These are phyloP conservation scores for Callipepla squamata DNA, from an alignment of 2,113 vertebrate genomes.

Conservation along the genomic window DNA sequence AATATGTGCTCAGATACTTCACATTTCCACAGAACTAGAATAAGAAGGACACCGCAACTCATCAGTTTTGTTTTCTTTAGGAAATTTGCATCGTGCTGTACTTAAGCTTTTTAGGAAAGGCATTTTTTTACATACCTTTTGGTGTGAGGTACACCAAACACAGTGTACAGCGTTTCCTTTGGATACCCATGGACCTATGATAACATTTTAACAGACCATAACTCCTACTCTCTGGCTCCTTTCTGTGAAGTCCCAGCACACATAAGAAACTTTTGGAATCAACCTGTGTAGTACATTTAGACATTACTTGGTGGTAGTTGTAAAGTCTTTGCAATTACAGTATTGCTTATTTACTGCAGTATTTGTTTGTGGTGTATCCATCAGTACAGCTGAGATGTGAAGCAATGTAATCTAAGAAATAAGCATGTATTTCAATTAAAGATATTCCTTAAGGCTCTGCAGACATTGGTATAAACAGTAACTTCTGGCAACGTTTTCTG, in stretches of 20 bases:
- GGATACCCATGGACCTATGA: neutral
- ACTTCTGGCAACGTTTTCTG: neutral
- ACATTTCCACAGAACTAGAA: neutral
- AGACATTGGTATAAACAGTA: neutral
- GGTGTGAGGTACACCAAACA: neutral
- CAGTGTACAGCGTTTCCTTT: neutral
- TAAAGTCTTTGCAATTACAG: neutral
- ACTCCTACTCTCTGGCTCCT: fast-evolving
- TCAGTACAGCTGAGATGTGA: neutral
- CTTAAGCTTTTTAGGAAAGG: neutral
- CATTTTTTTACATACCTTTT: neutral
- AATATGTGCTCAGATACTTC: fast-evolving
- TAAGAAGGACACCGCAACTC: neutral
- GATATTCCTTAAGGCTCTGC: neutral
- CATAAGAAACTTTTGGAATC: neutral
- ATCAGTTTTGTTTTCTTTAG: neutral
- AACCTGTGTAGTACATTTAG: neutral
- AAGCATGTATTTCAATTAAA: neutral
- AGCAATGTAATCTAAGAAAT: neutral
- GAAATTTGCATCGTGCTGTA: neutral
- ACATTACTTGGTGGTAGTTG: neutral
- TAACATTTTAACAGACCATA: neutral
- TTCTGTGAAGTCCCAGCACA: neutral
- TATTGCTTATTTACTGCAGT: neutral
- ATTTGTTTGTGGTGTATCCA: neutral